phyloP scores from a whole-genome alignment of 2,113 vertebrate species.

The Choloepus hoffmanni region DNA sequence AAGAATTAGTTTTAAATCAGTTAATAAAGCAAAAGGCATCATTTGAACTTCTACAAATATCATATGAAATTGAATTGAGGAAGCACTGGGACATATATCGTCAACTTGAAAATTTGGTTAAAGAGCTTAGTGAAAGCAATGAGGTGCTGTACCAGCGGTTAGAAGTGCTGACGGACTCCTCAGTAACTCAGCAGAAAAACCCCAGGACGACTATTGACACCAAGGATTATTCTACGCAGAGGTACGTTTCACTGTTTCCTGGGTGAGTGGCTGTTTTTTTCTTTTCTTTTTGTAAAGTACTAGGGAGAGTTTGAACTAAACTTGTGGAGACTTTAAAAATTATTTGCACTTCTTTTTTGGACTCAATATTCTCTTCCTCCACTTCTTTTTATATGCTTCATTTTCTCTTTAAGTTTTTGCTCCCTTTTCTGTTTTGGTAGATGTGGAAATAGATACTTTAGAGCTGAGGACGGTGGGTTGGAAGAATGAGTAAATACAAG shows the following conservation, averaged over 20 bases:
- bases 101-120: no score
- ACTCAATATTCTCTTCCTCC: background rate
- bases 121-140: no score
- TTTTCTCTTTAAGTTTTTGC: background rate
- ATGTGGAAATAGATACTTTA: slow-evolving; percentile 22
- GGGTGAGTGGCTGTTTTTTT: background rate
- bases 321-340: slow-evolving; percentile 35
- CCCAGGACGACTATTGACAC: no score
- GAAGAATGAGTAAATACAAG: background rate
- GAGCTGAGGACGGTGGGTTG: background rate
- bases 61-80: no score
- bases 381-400: background rate
- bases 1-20: no score
- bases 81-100: no score
- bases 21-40: no score
- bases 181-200: no score
- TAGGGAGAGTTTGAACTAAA: slow-evolving; percentile 21
- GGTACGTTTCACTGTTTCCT: slow-evolving; percentile 73
- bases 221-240: no score
- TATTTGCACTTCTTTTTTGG: background rate
- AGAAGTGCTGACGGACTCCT: no score
- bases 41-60: no score
- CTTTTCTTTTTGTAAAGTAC: slow-evolving; percentile 52
- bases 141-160: no score
- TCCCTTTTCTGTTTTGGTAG: slow-evolving; percentile 13